These are phyloP conservation scores for Xylocampa areola DNA, from an alignment of 2,888 invertebrate species.

Conservation along the genomic window DNA sequence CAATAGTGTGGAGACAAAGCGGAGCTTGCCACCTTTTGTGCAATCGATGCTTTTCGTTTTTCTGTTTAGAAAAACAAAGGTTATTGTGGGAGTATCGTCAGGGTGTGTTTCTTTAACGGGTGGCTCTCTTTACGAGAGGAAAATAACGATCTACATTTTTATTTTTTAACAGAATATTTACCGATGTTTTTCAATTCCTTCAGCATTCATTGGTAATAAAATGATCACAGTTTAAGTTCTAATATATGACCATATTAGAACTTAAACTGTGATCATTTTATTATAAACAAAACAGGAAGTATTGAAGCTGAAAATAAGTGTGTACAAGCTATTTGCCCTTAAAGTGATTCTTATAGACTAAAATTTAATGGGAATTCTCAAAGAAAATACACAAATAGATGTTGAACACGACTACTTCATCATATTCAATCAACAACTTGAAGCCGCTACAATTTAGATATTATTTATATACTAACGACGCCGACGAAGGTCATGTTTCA, in stretches of 20 bases:
- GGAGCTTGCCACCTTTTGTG: conserved; percentile 45
- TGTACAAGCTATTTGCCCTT: no score
- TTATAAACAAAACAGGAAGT: no score
- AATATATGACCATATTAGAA: no score
- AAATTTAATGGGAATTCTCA: no score
- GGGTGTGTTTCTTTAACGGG: conserved; percentile 16
- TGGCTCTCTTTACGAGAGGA: background rate
- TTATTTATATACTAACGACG: conserved; percentile 25
- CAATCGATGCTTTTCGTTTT: conserved; percentile 32
- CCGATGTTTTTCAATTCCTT: no score
- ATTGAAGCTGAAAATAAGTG: no score
- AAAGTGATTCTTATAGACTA: no score
- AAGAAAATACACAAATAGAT: no score
- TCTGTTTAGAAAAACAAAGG: conserved; percentile 34
- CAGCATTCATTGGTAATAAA: no score
- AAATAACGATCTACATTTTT: background rate
- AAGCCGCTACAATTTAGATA: conserved; percentile 11
- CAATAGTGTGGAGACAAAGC: conserved; percentile 54
- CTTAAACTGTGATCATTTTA: no score
- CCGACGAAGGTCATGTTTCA: conserved; percentile 39
- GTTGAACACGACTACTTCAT: background rate
- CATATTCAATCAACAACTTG: conserved; percentile 14
- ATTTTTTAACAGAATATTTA: background rate
- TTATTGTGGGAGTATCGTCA: conserved; percentile 12
- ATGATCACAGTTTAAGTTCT: no score